phyloP scores from a whole-genome alignment of 2,797 vertebrate species.

The Alosa sapidissima region DNA sequence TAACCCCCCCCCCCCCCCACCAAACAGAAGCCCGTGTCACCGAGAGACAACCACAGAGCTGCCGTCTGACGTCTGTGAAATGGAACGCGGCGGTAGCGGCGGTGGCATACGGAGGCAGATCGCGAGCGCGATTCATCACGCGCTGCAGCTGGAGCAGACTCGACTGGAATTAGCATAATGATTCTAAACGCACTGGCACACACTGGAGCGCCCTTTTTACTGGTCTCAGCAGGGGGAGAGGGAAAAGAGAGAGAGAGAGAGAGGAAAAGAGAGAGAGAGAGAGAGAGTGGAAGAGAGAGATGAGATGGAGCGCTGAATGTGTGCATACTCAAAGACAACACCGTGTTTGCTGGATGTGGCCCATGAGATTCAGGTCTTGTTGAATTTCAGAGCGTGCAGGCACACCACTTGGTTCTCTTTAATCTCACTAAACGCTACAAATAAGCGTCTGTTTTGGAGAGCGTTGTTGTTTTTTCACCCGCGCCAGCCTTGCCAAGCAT shows the following conservation, averaged over 20 bases:
- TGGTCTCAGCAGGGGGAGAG: conserved; percentile 40
- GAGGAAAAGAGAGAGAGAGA: not conserved
- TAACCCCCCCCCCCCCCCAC: not conserved
- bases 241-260: not conserved
- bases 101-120: not conserved
- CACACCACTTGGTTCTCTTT: conserved; percentile 35
- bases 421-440: conserved; percentile 48
- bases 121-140: conserved; percentile 27
- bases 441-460: conserved; percentile 32
- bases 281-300: not conserved
- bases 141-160: conserved; percentile 10
- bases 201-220: conserved; percentile 17
- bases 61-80: not conserved
- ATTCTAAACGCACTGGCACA: conserved; percentile 26
- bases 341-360: conserved; percentile 22
- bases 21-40: not conserved
- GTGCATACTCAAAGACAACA: conserved; percentile 31
- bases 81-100: not conserved
- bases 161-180: conserved; percentile 44
- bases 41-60: not conserved
- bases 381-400: conserved; percentile 25
- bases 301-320: conserved; percentile 9
- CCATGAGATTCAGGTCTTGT: not conserved
- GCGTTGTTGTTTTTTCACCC: conserved; percentile 6
- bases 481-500: not conserved